A percentile compares a stretch with the other conserved stretches of the same genome.
These are phyloP conservation scores for Otolemur garnettii DNA, from an alignment of 2,113 vertebrate species.

Conservation along the genomic window DNA sequence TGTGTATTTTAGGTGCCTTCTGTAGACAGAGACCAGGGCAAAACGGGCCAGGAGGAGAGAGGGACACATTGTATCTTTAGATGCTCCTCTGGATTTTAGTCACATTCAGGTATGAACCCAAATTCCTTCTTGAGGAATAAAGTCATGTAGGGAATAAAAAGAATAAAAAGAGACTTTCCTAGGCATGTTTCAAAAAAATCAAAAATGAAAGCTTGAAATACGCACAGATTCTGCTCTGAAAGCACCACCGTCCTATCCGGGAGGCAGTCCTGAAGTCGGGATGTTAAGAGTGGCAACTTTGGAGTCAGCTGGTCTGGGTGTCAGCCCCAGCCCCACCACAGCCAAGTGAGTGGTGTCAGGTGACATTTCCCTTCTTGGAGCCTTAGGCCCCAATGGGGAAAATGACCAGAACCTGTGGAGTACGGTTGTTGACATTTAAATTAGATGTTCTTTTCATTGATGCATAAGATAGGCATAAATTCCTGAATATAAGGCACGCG, in stretches of 20 bases:
- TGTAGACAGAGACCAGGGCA: background rate
- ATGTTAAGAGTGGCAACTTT: background rate
- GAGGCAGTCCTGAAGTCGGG: background rate
- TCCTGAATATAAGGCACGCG: background rate
- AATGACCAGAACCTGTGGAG: background rate
- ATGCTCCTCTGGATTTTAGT: background rate
- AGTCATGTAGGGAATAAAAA: background rate
- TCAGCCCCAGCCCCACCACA: background rate
- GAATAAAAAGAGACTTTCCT: background rate
- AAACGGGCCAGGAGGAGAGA: background rate
- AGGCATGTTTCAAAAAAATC: slow-evolving; percentile 2
- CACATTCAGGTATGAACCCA: background rate
- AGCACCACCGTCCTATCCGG: background rate
- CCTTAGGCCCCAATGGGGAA: background rate
- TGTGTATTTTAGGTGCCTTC: background rate
- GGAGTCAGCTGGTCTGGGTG: background rate
- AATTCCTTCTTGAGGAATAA: background rate
- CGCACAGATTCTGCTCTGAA: background rate
- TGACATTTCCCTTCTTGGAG: background rate
- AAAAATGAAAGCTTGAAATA: background rate
- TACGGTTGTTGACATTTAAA: background rate
- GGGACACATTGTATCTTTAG: background rate
- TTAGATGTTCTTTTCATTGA: background rate
- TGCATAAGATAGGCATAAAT: too few species aligned
- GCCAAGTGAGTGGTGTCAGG: background rate